Evolutionary conservation across 2,797 vertebrate species (phyloP).

Genomic region (Dallia pectoralis): DNA sequence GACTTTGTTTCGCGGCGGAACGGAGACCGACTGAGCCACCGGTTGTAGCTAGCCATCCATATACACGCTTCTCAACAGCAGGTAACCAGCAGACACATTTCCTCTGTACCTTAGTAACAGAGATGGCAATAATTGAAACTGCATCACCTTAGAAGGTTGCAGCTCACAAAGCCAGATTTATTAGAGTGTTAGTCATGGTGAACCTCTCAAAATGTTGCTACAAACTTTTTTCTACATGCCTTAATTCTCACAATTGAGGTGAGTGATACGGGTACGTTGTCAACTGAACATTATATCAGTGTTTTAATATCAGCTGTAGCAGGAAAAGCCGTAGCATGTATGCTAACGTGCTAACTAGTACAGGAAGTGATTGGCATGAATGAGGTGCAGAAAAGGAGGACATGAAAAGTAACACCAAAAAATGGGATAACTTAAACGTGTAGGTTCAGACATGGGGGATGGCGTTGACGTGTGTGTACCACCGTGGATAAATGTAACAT

Average conservation of each 20-base stretch:
- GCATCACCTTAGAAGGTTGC: constrained; percentile 44
- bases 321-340: constrained; percentile 32
- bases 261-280: not conserved
- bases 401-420: not conserved
- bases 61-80: constrained; percentile 60
- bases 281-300: not conserved
- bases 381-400: constrained; percentile 46
- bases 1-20: constrained; percentile 66
- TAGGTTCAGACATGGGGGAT: not conserved
- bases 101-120: constrained; percentile 55
- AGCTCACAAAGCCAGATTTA: constrained; percentile 18
- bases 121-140: constrained; percentile 56
- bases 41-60: constrained; percentile 55
- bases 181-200: not conserved
- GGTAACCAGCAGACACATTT: constrained; percentile 52
- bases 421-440: not conserved
- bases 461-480: not conserved
- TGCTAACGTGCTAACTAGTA: constrained; percentile 24
- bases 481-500: constrained; percentile 19
- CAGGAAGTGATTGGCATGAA: constrained; percentile 74
- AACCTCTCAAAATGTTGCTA: constrained; percentile 1
- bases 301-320: constrained; percentile 1
- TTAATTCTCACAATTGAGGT: not conserved
- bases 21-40: constrained; percentile 55
- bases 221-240: not conserved